Percentiles rank a stretch among this genome's conserved stretches.
phyloP scores from a whole-genome alignment of 2,888 invertebrate species.

The Anoplius nigerrimus region DNA sequence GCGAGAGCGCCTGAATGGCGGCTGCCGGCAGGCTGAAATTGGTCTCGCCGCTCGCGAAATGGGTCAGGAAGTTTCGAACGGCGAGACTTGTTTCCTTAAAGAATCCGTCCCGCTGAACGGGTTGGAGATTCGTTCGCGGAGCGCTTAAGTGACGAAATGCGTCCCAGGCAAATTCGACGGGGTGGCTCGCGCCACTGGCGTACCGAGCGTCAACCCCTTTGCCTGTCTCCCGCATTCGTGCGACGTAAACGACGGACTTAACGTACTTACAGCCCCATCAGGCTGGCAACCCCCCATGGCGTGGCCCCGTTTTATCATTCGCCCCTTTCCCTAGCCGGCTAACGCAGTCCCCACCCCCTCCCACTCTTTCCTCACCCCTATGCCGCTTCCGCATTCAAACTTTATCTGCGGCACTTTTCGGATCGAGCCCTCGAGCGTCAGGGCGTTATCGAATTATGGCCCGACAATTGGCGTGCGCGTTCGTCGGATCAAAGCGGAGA shows the following conservation, averaged over 20 bases:
- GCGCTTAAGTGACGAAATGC: background rate
- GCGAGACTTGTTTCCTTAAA: too few relatives aligned
- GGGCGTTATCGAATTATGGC: slow-evolving; percentile 19
- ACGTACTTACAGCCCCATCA: slow-evolving; percentile 46
- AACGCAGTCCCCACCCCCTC: background rate
- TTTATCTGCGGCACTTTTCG: slow-evolving; percentile 49
- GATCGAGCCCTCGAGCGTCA: slow-evolving; percentile 42
- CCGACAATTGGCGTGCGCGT: background rate
- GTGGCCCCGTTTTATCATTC: slow-evolving; percentile 25
- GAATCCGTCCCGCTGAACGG: too few relatives aligned
- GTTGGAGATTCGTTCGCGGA: too few relatives aligned
- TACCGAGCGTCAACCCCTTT: background rate
- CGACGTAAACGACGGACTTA: slow-evolving; percentile 47
- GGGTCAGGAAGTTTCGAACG: too few relatives aligned
- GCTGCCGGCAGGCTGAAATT: too few relatives aligned
- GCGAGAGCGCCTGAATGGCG: too few relatives aligned
- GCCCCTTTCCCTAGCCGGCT: background rate
- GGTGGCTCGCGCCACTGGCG: background rate
- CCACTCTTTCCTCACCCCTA: too few relatives aligned
- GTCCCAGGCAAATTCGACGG: background rate
- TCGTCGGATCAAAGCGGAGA: too few relatives aligned
- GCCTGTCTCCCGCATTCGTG: slow-evolving; percentile 32
- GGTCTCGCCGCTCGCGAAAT: too few relatives aligned
- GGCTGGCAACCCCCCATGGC: slow-evolving; percentile 31
- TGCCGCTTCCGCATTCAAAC: slow-evolving; percentile 57